Evolutionary conservation across 2,113 vertebrate genomes (phyloP).

Genomic region (Promerops cafer): DNA sequence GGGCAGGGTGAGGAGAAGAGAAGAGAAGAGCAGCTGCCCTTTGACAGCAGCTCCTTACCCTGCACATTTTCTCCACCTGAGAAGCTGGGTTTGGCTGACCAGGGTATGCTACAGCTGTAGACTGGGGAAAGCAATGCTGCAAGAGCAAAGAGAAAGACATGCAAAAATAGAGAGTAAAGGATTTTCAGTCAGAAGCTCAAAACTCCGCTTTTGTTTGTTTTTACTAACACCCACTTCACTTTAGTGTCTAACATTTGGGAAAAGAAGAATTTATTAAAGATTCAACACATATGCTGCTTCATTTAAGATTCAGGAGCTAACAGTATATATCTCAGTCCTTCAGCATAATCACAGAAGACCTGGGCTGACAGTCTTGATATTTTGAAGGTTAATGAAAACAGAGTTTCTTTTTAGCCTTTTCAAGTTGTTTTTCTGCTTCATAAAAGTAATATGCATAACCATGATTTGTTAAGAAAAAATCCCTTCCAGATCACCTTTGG

Average conservation of each 20-base stretch:
- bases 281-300: constrained; percentile 50
- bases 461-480: background rate
- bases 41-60: background rate
- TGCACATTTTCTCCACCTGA: background rate
- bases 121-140: background rate
- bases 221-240: constrained; percentile 47
- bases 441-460: background rate
- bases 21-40: background rate
- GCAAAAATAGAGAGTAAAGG: background rate
- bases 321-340: constrained; percentile 35
- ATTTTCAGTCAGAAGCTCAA: constrained; percentile 7
- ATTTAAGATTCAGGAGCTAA: constrained; percentile 49
- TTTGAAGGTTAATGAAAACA: constrained; percentile 60
- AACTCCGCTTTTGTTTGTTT: constrained; percentile 30
- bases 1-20: fast-evolving
- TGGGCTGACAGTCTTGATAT: constrained; percentile 45
- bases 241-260: constrained; percentile 28
- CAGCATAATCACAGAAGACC: constrained; percentile 6
- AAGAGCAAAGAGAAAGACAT: background rate
- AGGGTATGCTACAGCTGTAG: background rate
- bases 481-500: background rate
- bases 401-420: constrained; percentile 47
- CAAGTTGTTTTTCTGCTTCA: constrained; percentile 26
- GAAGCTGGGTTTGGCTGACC: background rate
- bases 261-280: constrained; percentile 51